Conservation (phyloP, 2,797 vertebrate species). For the Diplodus puntazzo region DNA sequence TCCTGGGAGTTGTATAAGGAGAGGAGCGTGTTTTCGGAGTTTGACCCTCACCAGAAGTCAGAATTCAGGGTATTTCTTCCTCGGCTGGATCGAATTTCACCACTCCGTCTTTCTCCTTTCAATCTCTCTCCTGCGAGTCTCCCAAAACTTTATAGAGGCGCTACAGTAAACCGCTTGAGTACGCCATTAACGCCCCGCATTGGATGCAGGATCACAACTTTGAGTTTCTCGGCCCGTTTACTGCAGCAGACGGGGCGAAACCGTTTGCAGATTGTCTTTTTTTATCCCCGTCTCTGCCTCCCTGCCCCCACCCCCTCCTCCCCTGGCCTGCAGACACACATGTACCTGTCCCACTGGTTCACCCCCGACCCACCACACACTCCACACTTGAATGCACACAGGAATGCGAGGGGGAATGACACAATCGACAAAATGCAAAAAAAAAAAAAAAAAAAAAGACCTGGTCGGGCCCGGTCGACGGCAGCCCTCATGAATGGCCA, state of each 20-base stretch:
- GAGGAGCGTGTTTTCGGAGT: background rate
- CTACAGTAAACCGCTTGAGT: background rate
- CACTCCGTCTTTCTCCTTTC: background rate
- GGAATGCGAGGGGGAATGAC: constrained; percentile 83
- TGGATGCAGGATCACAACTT: constrained; percentile 47
- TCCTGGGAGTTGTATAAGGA: background rate
- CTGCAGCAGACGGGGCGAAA: constrained; percentile 50
- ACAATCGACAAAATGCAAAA: constrained; percentile 68
- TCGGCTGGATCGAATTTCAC: constrained; percentile 28
- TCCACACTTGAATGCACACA: constrained; percentile 80
- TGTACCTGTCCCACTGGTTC: constrained; percentile 77
- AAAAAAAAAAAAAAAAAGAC: constrained; percentile 45
- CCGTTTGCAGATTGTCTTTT: constrained; percentile 31
- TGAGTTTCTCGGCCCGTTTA: constrained; percentile 28
- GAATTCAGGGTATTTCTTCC: background rate
- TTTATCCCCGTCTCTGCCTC: background rate
- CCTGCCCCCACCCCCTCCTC: constrained; percentile 13
- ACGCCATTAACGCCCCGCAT: constrained; percentile 21
- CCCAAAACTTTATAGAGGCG: background rate
- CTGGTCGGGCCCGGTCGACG: constrained; percentile 65
- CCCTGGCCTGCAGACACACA: constrained; percentile 55
- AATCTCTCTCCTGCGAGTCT: background rate
- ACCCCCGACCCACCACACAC: constrained; percentile 51
- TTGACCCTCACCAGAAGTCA: background rate
- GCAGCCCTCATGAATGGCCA: constrained; percentile 79